A percentile compares a stretch with the other conserved stretches of the same genome.
These are phyloP conservation scores for Salvelinus sp. DNA, from an alignment of 2,113 vertebrate genomes.

Conservation along the genomic window DNA sequence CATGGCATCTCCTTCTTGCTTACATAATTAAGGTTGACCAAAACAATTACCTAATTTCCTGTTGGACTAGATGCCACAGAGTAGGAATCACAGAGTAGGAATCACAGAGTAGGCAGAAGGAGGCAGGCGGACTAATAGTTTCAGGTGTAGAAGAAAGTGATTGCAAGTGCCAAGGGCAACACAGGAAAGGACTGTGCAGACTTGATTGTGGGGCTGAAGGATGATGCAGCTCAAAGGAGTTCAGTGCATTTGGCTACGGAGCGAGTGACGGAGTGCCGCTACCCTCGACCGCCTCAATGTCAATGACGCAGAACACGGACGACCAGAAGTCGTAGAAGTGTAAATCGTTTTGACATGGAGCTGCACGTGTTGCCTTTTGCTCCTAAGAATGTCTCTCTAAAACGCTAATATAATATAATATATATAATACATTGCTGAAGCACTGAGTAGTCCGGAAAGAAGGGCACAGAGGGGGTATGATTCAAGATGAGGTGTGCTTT, in stretches of 20 bases:
- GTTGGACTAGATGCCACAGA: conserved; percentile 27
- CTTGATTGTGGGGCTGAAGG: conserved; percentile 37
- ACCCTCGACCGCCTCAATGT: conserved; percentile 36
- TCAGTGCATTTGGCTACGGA: conserved; percentile 33
- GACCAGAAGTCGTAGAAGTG: conserved; percentile 37
- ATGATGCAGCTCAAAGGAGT: conserved; percentile 30
- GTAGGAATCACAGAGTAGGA: conserved; percentile 31
- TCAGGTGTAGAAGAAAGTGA: conserved; percentile 20
- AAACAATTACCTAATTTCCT: conserved; percentile 65
- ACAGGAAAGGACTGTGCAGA: conserved; percentile 48
- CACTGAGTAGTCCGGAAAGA: conserved; percentile 18
- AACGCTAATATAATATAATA: too few species aligned
- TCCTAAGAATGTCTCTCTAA: conserved; percentile 34
- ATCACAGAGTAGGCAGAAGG: conserved; percentile 40
- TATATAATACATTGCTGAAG: conserved; percentile 36
- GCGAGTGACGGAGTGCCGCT: conserved; percentile 42
- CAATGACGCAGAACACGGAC: conserved; percentile 29
- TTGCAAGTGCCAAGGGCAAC: conserved; percentile 58
- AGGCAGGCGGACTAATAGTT: conserved; percentile 39
- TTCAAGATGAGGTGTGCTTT: neutral
- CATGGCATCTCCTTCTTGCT: conserved; percentile 16
- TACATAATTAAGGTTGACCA: conserved; percentile 55
- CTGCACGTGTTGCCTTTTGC: conserved; percentile 32
- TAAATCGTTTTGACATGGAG: conserved; percentile 47
- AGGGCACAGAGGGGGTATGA: neutral